Base-by-base conservation (phyloP, 2,797 vertebrate species). In the Oreortyx pictus region DNA sequence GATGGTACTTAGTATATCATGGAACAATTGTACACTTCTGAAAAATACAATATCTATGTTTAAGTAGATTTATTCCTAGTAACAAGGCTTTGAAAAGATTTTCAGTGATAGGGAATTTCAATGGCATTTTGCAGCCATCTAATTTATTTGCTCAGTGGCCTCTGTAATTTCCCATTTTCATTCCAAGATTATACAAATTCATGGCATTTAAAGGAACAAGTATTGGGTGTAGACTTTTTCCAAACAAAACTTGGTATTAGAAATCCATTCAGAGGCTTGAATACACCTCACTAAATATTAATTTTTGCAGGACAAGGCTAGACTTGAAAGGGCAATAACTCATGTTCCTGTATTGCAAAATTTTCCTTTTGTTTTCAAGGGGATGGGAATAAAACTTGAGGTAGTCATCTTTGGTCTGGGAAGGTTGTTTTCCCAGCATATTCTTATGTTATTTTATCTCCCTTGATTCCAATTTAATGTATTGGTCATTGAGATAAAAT, bases 1-100 rank as follows among this genome's bases (percentile, higher is more conserved):
- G 35, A 78, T 93, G 78, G 93, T 93, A 94, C 50, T 91, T 89
- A 91, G 85, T 91, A 31, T 75, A 86, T 87, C 33, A 71, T 90
- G 65, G 91, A 96, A 90, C 25, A 80, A 49, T 89, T 73, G 37
- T 54, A 66, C 33, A 68, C 23, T 86, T 96, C 93, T 89, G 27
- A 10, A 76, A 85, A 82, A 94, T 87, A 50, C 9, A 50, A 47
- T 89, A 20, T 81, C 71, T 89, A n/a, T 73, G 61, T 20, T 76
- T 61, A 74, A 83, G 83, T 71, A 16, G 27, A 61, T 90, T 94
- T 47, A 82, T 89, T 92, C 95, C 71, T 64, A 85, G 24, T 9
- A 35, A 50, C 62, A 79, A 52, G 46, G 78, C 29, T 64, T 95
- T 86, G 52, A 89, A 91, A 80, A 76, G 46, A 78, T 67, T 90